A percentile compares a stretch with the other conserved stretches of the same genome.
Evolutionary conservation across 2,888 invertebrate species (phyloP).

Genomic region (Dioctria rufipes): DNA sequence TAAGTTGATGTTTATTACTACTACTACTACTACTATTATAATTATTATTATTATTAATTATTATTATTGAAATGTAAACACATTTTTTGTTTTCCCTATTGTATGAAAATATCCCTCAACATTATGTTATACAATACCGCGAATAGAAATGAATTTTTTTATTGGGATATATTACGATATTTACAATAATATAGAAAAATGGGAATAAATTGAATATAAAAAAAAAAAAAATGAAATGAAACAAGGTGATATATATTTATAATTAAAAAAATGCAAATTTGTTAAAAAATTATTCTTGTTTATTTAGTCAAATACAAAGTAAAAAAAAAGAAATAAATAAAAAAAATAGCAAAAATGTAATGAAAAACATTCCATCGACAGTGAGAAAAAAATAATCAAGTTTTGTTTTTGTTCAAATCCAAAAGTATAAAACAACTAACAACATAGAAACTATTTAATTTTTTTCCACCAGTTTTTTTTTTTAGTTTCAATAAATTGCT

Average conservation of each 20-base stretch:
- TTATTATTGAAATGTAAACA: constrained; percentile 17
- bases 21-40: no score
- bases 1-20: constrained; percentile 4
- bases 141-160: constrained; percentile 1
- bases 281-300: constrained; percentile 58
- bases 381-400: background rate
- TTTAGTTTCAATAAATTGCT: no score
- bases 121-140: background rate
- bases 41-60: no score
- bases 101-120: background rate
- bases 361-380: constrained; percentile 41
- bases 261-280: constrained; percentile 56
- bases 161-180: constrained; percentile 32
- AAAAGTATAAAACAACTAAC: constrained; percentile 12
- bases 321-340: constrained; percentile 38
- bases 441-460: background rate
- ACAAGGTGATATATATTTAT: constrained; percentile 60
- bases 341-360: constrained; percentile 38
- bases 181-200: constrained; percentile 59
- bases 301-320: constrained; percentile 59
- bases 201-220: constrained; percentile 54
- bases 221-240: constrained; percentile 58
- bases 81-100: constrained; percentile 2
- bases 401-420: constrained; percentile 30
- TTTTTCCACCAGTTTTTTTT: no score